Conservation (phyloP, 2,888 invertebrate genomes). For the Drosophila quasianomalipes region DNA sequence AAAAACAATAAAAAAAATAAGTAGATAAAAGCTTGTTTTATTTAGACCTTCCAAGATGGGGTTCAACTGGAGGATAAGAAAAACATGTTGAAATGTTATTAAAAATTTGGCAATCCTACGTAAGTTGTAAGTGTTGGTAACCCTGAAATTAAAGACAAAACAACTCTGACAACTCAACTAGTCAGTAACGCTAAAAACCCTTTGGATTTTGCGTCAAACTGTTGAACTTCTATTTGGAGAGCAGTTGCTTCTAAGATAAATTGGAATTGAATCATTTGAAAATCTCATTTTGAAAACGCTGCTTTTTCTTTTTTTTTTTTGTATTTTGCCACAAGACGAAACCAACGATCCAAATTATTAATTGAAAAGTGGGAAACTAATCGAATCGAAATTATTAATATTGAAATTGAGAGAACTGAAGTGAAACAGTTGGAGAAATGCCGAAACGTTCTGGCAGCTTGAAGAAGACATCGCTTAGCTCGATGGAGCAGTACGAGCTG, state of each 20-base stretch:
- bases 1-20: not conserved
- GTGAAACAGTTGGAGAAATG: conserved; percentile 14
- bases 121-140: not conserved
- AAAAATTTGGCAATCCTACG: not conserved
- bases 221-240: not conserved
- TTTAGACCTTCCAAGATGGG: not conserved
- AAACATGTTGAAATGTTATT: not conserved
- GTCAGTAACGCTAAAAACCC: not conserved
- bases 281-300: conserved; percentile 28
- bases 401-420: not conserved
- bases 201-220: conserved; percentile 14
- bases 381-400: not conserved
- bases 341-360: not conserved
- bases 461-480: conserved; percentile 37
- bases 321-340: not conserved
- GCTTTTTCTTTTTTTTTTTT: conserved; percentile 2
- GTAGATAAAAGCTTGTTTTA: not conserved
- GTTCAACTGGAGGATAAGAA: not conserved
- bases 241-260: not conserved
- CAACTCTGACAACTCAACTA: not conserved
- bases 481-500: conserved; percentile 48
- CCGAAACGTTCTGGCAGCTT: not conserved
- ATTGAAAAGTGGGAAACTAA: not conserved
- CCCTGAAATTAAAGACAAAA: not conserved
- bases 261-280: conserved; percentile 7